Evolutionary conservation across 2,113 vertebrate species (phyloP), one percentile per base, ranked within the genome.

Genomic region (Ariopsis seemanni): DNA sequence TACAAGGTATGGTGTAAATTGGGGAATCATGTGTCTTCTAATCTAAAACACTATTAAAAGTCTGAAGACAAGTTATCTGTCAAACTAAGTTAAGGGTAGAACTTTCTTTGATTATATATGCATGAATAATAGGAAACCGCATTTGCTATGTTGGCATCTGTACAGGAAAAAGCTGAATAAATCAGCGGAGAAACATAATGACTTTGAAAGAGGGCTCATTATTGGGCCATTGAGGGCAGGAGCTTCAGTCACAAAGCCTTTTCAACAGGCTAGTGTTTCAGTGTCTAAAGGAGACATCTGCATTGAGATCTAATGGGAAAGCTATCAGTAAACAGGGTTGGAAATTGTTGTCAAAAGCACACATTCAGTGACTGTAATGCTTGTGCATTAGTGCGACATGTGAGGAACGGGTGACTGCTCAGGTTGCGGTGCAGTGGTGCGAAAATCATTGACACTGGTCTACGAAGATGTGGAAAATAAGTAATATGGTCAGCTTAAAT

Each of bases 211-310:
- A 6, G n/a, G 11, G 25, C n/a, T 79, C 2, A 55, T 55, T 79
- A 9, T 53, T 77, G n/a, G 75, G 25, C 25, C 75, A 55, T 25
- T 55, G n/a, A 79, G 25, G 50, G 6, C 17, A 55, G 52, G 52
- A 30, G 14, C 50, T 55, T 53, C 25, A 55, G 22, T 77, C 20
- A 52, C 72, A 75, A 75, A 50, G 34, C 71, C 34, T 75, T 75
- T 75, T 75, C 48, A 77, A 25, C 74, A 53, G 74, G 74, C 22
- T 77, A 50, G 1, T 52, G 74, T 77, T 77, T 77, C 74, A 77
- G 48, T 52, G 22, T 7, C 11, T 77, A 25, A 50, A 77, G 74
- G 42, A 77, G 10, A 52, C 22, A 5, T 12, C 48, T 25, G 48
- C 48, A 50, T 77, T 50, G 11, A 77, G 74, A 77, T 52, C 48